Evolutionary conservation across 2,888 invertebrate species (phyloP).

Genomic region (Thysanoteuthis rhombus): DNA sequence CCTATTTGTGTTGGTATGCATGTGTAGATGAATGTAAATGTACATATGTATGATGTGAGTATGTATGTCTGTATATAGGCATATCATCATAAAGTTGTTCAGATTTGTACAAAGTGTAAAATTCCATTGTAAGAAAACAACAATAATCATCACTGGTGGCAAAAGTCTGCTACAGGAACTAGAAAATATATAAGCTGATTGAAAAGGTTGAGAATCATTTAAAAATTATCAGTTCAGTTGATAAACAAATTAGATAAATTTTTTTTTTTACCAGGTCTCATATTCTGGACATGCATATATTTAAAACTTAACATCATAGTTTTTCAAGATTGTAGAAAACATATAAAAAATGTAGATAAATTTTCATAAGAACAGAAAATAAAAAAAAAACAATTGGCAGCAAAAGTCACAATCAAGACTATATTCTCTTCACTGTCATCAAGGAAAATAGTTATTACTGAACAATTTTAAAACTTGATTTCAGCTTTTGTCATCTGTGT

Average conservation of each 20-base stretch:
- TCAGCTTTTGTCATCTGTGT: not conserved
- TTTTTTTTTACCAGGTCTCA: constrained; percentile 12
- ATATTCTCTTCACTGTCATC: not conserved
- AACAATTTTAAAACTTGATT: not conserved
- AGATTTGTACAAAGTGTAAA: not conserved
- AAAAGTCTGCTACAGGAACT: not conserved
- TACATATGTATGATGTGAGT: not conserved
- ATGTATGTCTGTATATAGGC: not conserved
- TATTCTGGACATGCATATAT: constrained; percentile 12
- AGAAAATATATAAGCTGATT: not conserved
- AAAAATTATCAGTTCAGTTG: not conserved
- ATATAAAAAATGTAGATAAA: not conserved
- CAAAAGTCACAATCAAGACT: not conserved
- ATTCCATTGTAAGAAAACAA: not conserved
- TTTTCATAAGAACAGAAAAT: not conserved
- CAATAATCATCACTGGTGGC: not conserved
- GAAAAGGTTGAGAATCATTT: not conserved
- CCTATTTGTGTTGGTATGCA: not conserved
- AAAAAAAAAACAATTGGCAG: not conserved
- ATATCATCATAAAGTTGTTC: not conserved
- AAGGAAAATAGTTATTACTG: too few species aligned
- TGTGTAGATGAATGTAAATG: not conserved
- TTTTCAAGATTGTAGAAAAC: not conserved
- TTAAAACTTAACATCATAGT: not conserved
- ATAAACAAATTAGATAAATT: not conserved